Evolutionary conservation across 2,888 invertebrate genomes (phyloP).

Genomic region (Cheilosia vulpina): DNA sequence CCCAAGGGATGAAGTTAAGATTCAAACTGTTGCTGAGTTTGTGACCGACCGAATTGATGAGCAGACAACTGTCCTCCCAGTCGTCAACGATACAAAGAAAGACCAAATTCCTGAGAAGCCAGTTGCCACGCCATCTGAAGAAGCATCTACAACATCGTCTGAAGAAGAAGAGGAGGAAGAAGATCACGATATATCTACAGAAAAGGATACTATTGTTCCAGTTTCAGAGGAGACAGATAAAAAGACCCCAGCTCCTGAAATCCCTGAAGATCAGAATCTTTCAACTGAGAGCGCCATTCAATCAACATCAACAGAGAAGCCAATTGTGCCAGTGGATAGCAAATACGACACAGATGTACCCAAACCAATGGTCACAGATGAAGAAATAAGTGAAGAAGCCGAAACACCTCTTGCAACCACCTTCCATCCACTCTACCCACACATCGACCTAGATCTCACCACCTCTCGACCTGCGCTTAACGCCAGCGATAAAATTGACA

Average conservation of each 20-base stretch:
- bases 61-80: conserved; percentile 36
- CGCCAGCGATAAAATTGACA: conserved; percentile 45
- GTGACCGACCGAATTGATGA: conserved; percentile 76
- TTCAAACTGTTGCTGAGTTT: conserved; percentile 75
- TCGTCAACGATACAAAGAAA: conserved; percentile 46
- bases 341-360: conserved; percentile 60
- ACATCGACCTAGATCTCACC: conserved; percentile 60
- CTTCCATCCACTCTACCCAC: conserved; percentile 79
- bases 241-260: conserved; percentile 41
- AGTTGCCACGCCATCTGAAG: conserved; percentile 31
- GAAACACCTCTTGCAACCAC: conserved; percentile 77
- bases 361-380: conserved; percentile 54
- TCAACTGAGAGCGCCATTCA: conserved; percentile 55
- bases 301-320: conserved; percentile 25
- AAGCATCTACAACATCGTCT: conserved; percentile 63
- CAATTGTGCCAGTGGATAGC: conserved; percentile 14
- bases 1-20: conserved; percentile 52
- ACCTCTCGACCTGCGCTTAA: conserved; percentile 68
- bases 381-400: conserved; percentile 62
- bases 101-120: conserved; percentile 57
- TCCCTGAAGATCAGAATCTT: conserved; percentile 25
- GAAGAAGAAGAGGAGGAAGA: conserved; percentile 68
- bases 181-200: conserved; percentile 16
- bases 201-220: conserved; percentile 18
- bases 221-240: conserved; percentile 32